Conservation (phyloP, 2,797 vertebrate genomes). For the Telmatherina bonti region DNA sequence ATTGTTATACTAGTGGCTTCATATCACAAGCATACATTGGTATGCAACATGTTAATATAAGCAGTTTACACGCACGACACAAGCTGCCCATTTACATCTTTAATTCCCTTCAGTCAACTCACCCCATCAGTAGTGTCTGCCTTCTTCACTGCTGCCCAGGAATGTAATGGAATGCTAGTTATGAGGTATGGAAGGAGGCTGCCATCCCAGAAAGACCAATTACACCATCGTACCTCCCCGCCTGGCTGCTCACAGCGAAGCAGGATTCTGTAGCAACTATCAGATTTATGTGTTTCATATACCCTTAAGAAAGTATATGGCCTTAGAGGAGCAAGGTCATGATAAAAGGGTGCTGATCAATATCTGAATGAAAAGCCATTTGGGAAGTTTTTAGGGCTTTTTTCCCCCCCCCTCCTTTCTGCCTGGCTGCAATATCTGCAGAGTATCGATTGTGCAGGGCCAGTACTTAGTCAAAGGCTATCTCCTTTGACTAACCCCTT, state of each 20-base stretch:
- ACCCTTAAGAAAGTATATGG: conserved; percentile 90
- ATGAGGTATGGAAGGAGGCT: conserved; percentile 62
- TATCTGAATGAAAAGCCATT: conserved; percentile 95
- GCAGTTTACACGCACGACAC: not conserved
- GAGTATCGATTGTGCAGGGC: conserved; percentile 94
- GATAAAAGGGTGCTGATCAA: conserved; percentile 89
- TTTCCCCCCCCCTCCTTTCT: conserved; percentile 62
- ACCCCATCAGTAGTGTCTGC: not conserved
- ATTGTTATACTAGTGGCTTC: not conserved
- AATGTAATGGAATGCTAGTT: conserved; percentile 68
- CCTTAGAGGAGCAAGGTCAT: conserved; percentile 90
- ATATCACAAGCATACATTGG: not conserved
- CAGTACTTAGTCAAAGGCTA: conserved; percentile 99
- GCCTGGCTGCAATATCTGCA: conserved; percentile 91
- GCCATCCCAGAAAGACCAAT: conserved; percentile 74
- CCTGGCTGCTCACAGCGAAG: conserved; percentile 58
- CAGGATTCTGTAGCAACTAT: conserved; percentile 73
- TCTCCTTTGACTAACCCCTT: conserved; percentile 99
- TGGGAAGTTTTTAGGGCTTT: conserved; percentile 91
- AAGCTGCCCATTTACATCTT: conserved; percentile 18
- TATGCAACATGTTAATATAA: not conserved
- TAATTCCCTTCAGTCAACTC: not conserved
- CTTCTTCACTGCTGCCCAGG: conserved; percentile 21
- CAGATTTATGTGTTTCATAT: conserved; percentile 91
- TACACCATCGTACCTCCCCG: conserved; percentile 56